Base-by-base conservation (phyloP, 2,888 invertebrate genomes). In the Ischnus inquisitorius region DNA sequence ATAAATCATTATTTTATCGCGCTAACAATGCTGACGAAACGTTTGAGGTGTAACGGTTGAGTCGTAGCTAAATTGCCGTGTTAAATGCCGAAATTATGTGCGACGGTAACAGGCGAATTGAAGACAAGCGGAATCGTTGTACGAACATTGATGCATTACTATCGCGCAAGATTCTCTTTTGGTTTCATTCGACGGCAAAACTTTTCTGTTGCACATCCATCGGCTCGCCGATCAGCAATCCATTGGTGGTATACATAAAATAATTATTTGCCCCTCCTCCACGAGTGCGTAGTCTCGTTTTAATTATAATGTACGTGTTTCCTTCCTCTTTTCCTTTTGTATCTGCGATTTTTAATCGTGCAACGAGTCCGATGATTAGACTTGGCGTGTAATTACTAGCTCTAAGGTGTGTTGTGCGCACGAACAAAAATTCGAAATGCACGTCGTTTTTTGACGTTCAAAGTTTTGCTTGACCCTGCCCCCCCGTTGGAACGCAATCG, bases 1-100 rank as follows among this genome's bases (percentile, higher is more conserved):
- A 68, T 84, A 84, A 83, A 84, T 85, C 69, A 86, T 86, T 87
- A 87, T 87, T 87, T 87, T 87, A 87, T 85, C 82, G 85, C 82
- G 83, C 84, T 85, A 85, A 76, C 48, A 41, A 83, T 62, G 80
- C 77, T 79, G 78, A 77, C 60, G 22, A 46, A 41, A 46, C 54
- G 69, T 71, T 46, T 62, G 51, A 72, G 28, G 62, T 79, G 22
- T 76, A 22, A 43, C 72, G 83, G 83, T 83, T 80, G 68, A 83
- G 77, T 72, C 83, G 51, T 79, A 75, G 83, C 69, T 74, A 67
- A n/a, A 80, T 72, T 72, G 79, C 80, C 72, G 76, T 78, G 78
- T 77, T 72, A 48, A 34, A 34, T 74, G 65, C 62, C 71, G 71
- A 69, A 54, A 65, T 67, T 25, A 81, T 77, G 51, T 77, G 75